These are phyloP conservation scores for Chaetodon trifascialis DNA, from an alignment of 2,113 vertebrate species.

Conservation along the genomic window DNA sequence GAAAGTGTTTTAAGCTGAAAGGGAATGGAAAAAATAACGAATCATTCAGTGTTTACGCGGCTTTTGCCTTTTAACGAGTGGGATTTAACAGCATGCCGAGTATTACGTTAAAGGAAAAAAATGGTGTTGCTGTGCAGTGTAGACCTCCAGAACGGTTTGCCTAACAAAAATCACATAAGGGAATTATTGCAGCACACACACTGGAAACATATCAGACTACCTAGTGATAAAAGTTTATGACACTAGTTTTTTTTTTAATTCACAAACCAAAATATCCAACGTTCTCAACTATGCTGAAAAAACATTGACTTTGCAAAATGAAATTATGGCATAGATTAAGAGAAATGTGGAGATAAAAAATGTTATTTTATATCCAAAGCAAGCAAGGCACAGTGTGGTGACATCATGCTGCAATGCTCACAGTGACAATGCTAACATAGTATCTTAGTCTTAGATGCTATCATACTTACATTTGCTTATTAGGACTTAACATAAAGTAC, in stretches of 20 bases:
- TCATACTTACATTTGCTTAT: neutral
- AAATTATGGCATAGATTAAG: neutral
- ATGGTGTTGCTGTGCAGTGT: neutral
- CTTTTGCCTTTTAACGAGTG: neutral
- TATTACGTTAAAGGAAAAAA: neutral
- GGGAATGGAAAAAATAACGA: neutral
- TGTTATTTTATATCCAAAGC: neutral
- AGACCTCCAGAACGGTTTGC: slow-evolving; percentile 11
- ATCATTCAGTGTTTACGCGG: neutral
- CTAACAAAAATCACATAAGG: neutral
- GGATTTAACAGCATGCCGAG: neutral
- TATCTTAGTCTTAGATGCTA: neutral
- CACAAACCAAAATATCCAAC: slow-evolving; percentile 7
- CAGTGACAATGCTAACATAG: neutral
- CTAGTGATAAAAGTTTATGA: slow-evolving; percentile 10
- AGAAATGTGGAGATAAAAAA: neutral
- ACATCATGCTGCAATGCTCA: neutral
- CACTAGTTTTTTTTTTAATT: slow-evolving; percentile 19
- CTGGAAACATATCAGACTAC: slow-evolving; percentile 42
- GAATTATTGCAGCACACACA: slow-evolving; percentile 27
- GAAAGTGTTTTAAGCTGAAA: neutral
- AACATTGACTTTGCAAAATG: neutral
- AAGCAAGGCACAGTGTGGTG: neutral
- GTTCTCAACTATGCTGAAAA: slow-evolving; percentile 1
- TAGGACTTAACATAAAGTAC: neutral